A percentile compares a stretch with the other conserved stretches of the same genome.
Evolutionary conservation across 1,140 invertebrate species (phyloP).

Genomic region (Rhagoletis pomonella): DNA sequence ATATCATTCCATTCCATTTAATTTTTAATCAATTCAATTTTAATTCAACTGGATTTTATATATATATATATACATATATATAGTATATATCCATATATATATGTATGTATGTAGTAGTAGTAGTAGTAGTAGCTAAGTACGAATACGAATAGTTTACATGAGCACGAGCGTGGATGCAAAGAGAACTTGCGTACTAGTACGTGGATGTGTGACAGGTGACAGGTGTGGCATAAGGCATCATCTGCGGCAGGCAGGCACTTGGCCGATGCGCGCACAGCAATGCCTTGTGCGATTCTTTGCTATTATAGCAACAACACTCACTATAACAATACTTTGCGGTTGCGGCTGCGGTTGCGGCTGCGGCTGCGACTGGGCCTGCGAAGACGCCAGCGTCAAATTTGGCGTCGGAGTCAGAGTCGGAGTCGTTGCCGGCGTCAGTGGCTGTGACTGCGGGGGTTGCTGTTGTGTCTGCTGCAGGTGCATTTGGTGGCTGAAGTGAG

Average conservation of each 20-base stretch:
- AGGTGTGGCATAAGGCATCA: slow-evolving; percentile 16
- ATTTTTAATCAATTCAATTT: slow-evolving; percentile 36
- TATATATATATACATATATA: not conserved
- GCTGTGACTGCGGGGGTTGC: not conserved
- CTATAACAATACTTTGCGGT: slow-evolving; percentile 41
- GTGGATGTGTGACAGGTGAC: slow-evolving; percentile 19
- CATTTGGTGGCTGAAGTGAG: not conserved
- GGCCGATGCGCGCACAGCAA: not conserved
- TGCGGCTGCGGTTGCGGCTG: not conserved
- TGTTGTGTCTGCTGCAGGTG: not conserved
- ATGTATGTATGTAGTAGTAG: not conserved
- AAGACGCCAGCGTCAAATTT: no score
- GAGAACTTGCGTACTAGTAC: slow-evolving; percentile 35
- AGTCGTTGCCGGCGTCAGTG: not conserved
- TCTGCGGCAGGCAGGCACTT: slow-evolving; percentile 1
- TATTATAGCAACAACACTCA: slow-evolving; percentile 45
- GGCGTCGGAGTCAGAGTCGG: no score
- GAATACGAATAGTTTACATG: slow-evolving; percentile 47
- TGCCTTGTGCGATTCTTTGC: slow-evolving; percentile 25
- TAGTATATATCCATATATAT: no score
- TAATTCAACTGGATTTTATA: slow-evolving; percentile 51
- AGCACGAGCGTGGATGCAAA: slow-evolving; percentile 38
- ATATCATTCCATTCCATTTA: slow-evolving; percentile 20
- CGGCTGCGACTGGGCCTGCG: no score
- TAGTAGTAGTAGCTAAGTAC: slow-evolving; percentile 44